Conservation (phyloP, 1,140 invertebrate genomes). For the Aphelinus atriplicis region DNA sequence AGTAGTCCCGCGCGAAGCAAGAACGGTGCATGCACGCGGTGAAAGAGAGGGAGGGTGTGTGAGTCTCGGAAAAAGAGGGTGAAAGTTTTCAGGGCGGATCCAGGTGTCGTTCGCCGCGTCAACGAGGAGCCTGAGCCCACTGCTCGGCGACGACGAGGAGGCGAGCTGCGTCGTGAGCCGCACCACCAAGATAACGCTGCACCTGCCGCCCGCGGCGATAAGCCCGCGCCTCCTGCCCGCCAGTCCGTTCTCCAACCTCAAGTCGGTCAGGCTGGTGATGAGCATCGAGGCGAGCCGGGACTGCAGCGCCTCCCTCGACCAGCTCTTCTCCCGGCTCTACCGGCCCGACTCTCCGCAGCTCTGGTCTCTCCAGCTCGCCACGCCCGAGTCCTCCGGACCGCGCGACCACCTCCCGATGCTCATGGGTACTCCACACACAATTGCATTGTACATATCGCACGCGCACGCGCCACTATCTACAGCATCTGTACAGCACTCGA, state of each 20-base stretch:
- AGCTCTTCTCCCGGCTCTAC: conserved; percentile 23
- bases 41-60: too few relatives aligned
- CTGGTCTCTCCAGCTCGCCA: conserved; percentile 21
- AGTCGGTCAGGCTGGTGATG: conserved; percentile 46
- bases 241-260: conserved; percentile 44
- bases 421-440: too few relatives aligned
- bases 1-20: too few relatives aligned
- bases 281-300: conserved; percentile 29
- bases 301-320: not conserved
- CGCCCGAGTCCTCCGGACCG: not conserved
- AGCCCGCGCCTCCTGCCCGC: conserved; percentile 22
- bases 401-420: too few relatives aligned
- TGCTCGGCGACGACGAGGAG: not conserved
- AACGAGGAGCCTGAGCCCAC: conserved; percentile 19
- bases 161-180: conserved; percentile 41
- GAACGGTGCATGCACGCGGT: too few relatives aligned
- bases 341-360: not conserved
- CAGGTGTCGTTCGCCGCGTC: conserved; percentile 26
- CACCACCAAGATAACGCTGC: conserved; percentile 51
- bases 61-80: too few relatives aligned
- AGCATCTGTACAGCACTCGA: too few relatives aligned
- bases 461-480: too few relatives aligned
- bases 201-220: conserved; percentile 41
- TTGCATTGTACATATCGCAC: too few relatives aligned
- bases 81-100: not conserved